A percentile compares a stretch with the other conserved stretches of the same genome.
Evolutionary conservation across 2,113 vertebrate species (phyloP).

Genomic region (Ardeotis arabs): DNA sequence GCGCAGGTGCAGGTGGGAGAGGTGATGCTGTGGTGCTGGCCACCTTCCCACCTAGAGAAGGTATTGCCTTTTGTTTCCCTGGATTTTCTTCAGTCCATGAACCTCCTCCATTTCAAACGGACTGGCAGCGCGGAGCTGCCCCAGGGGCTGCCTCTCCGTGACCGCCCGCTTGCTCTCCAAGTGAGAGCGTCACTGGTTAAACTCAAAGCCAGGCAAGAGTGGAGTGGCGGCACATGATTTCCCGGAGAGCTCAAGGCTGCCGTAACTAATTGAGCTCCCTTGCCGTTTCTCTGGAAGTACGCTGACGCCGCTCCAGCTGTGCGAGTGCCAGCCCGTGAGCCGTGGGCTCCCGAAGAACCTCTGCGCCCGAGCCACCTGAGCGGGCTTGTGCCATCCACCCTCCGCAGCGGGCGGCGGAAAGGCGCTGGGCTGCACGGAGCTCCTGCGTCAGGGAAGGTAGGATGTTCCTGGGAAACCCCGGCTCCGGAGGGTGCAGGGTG

Average conservation of each 20-base stretch:
- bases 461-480: background rate
- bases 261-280: background rate
- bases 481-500: accelerated
- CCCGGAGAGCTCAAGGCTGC: background rate
- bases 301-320: accelerated
- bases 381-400: accelerated
- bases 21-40: background rate
- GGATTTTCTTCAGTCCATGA: background rate
- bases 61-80: background rate
- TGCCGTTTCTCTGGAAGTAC: background rate
- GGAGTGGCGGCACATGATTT: background rate
- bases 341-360: accelerated
- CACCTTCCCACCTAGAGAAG: background rate
- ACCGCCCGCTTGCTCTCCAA: accelerated
- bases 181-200: background rate
- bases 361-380: accelerated
- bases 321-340: background rate
- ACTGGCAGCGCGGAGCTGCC: background rate
- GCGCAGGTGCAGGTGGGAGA: background rate
- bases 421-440: background rate
- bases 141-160: background rate
- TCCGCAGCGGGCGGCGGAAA: accelerated
- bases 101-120: background rate
- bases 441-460: background rate
- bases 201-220: background rate